Base-by-base conservation (phyloP, 2,797 vertebrate species). In the Hozukius guyotensis region DNA sequence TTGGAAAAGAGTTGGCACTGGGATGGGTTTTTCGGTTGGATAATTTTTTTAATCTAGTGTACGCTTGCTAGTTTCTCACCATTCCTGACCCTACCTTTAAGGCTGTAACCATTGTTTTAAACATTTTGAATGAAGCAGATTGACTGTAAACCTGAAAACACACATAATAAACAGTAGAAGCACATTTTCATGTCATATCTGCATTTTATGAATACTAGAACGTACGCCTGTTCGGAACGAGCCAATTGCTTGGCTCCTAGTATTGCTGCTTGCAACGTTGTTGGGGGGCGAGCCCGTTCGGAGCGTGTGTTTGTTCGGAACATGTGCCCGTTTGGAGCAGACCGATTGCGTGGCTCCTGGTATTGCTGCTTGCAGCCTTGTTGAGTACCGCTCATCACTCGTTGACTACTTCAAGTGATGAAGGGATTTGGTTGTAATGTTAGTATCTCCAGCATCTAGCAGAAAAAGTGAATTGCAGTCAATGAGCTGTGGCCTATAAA, bases 1-100 rank as follows among this genome's bases (percentile, higher is more conserved):
- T 49, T 49, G 16, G 42, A 49, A 49, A 49, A 49, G 42, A 49
- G 42, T 49, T 49, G 42, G 42, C 42, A 49, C 16, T 49, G 7
- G 42, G 42, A 18, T 49, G 42, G 42, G 2, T 49, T 49, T 49
- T 49, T 49, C 18, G 42, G 42, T 49, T 49, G 42, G 16, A 49
- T 49, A 4, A 20, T 49, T 49, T 20, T 20, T 49, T 20, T 4
- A 49, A 49, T 49, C 16, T 49, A 20, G 18, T 49, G 18, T 49
- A 49, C 0, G 3, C 42, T 49, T 49, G 42, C 42, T 20, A 49
- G 18, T 49, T 49, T 49, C 0, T 18, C 42, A 20, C 0, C 16
- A 49, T 49, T 49, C 42, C 18, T 9, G 18, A 52, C 18, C 46
- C 46, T 52, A 52, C 46, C n/a, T 53, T 22, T 53, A 22, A 38